A percentile compares a stretch with the other conserved stretches of the same genome.
Conservation (phyloP, 2,113 vertebrate genomes). For the Corynorhinus townsendii region DNA sequence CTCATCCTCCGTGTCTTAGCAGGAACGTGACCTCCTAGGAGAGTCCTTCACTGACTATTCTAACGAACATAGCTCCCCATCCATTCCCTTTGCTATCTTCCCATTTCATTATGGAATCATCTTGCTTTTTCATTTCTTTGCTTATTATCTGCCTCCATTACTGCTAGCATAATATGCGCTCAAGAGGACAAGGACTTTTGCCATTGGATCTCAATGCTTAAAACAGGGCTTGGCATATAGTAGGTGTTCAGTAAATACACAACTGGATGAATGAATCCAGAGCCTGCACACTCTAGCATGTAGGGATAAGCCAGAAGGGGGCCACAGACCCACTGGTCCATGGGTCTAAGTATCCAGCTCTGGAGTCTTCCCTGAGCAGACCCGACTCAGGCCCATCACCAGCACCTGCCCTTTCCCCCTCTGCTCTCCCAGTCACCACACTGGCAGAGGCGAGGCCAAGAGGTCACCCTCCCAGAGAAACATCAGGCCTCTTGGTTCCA, state of each 20-base stretch:
- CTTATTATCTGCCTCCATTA: not conserved
- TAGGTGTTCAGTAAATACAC: not conserved
- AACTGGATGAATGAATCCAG: not conserved
- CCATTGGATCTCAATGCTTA: not conserved
- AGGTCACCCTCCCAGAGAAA: slow-evolving; percentile 76
- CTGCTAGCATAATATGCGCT: not conserved
- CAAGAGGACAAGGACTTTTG: not conserved
- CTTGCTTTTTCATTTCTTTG: not conserved
- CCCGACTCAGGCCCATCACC: not conserved
- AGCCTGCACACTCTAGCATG: accelerated
- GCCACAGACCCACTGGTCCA: not conserved
- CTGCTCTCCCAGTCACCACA: slow-evolving; percentile 7
- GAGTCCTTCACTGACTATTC: not conserved
- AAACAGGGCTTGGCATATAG: not conserved
- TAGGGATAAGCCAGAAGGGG: not conserved
- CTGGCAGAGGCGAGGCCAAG: slow-evolving; percentile 38
- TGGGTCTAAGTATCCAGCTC: not conserved
- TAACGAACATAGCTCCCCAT: accelerated
- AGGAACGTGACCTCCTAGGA: not conserved
- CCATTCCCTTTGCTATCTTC: not conserved
- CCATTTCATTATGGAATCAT: not conserved
- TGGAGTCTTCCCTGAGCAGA: not conserved
- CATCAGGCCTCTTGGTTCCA: slow-evolving; percentile 82
- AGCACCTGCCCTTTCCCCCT: not conserved
- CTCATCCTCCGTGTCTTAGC: not conserved